Conservation (phyloP, 2,888 invertebrate species). For the Teinopalpus imperialis region DNA sequence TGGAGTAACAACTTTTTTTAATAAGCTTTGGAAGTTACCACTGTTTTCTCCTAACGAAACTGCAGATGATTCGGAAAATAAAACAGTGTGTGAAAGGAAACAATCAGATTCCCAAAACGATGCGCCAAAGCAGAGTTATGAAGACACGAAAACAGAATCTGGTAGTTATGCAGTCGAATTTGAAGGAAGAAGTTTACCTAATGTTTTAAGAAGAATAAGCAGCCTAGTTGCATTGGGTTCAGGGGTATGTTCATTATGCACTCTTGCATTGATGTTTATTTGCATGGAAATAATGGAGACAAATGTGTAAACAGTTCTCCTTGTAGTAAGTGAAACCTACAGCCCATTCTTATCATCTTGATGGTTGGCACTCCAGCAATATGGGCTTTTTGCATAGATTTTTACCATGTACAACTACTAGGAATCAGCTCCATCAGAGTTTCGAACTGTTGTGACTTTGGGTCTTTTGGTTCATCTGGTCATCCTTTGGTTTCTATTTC, state of each 20-base stretch:
- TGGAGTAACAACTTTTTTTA: conserved; percentile 87
- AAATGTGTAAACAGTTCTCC: too few relatives aligned
- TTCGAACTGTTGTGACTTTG: too few relatives aligned
- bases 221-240: conserved; percentile 92
- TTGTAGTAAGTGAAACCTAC: too few relatives aligned
- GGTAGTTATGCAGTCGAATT: conserved; percentile 78
- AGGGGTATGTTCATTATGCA: conserved; percentile 80
- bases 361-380: too few relatives aligned
- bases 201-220: conserved; percentile 93
- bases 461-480: too few relatives aligned
- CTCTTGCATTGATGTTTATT: conserved; percentile 7
- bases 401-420: too few relatives aligned
- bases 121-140: conserved; percentile 47
- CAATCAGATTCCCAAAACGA: conserved; percentile 40
- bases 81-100: conserved; percentile 41
- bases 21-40: conserved; percentile 88
- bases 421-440: too few relatives aligned
- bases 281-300: too few relatives aligned
- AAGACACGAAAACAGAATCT: conserved; percentile 55
- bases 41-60: conserved; percentile 76
- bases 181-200: conserved; percentile 91
- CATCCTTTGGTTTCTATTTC: conserved; percentile 85
- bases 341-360: too few relatives aligned
- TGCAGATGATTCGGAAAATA: conserved; percentile 47
- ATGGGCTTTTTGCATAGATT: too few relatives aligned